phyloP scores from a whole-genome alignment of 1,140 invertebrate genomes.

The Penaeus chinensis region DNA sequence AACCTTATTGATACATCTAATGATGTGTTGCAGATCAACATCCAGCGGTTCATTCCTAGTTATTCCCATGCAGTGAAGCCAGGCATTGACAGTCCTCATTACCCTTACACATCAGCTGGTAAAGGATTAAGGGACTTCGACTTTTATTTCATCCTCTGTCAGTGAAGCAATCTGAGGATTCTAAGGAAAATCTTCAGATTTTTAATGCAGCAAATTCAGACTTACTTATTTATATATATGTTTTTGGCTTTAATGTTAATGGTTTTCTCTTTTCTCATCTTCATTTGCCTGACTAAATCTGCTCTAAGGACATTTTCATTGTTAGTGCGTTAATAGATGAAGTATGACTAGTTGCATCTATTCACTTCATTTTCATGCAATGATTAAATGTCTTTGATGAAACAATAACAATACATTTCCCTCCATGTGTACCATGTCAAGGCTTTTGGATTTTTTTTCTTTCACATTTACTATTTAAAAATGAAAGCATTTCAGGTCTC shows the following conservation, averaged over 20 bases:
- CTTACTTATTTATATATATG: background rate
- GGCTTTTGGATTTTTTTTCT: too few species aligned
- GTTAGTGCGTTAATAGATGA: constrained; percentile 43
- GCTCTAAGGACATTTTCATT: background rate
- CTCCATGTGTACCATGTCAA: constrained; percentile 4
- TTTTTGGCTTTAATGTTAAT: too few species aligned
- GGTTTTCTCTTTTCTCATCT: too few species aligned
- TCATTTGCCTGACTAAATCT: too few species aligned
- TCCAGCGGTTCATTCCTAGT: background rate
- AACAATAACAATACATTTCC: constrained; percentile 20
- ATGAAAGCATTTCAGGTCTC: too few species aligned
- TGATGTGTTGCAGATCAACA: too few species aligned
- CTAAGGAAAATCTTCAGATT: background rate
- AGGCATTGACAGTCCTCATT: constrained; percentile 4
- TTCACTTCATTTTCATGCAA: constrained; percentile 25
- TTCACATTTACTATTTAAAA: too few species aligned
- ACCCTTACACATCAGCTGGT: constrained; percentile 28
- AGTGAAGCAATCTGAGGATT: too few species aligned
- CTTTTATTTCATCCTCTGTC: too few species aligned
- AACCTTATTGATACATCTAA: too few species aligned
- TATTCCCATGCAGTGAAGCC: constrained; percentile 52
- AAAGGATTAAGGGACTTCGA: constrained; percentile 41
- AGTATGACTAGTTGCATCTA: constrained; percentile 29
- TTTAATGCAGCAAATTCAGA: constrained; percentile 1
- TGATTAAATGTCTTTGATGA: background rate